Evolutionary conservation across 2,797 vertebrate species (phyloP).

Genomic region (Cirrhinus molitorella): DNA sequence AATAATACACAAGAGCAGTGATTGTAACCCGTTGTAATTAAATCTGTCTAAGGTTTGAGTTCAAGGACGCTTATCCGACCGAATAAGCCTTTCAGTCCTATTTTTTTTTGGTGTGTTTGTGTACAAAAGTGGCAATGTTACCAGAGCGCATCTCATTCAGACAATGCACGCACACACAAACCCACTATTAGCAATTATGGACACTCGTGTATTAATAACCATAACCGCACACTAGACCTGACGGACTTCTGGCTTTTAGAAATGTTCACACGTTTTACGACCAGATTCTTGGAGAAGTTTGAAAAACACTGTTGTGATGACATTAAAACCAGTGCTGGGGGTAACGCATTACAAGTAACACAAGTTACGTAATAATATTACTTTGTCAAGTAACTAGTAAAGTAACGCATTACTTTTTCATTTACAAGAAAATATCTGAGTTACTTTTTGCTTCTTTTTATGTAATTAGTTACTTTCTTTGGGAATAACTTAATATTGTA

Average conservation of each 20-base stretch:
- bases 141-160: constrained; percentile 69
- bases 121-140: constrained; percentile 70
- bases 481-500: no score
- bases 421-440: no score
- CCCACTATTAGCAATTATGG: constrained; percentile 73
- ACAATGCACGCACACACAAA: constrained; percentile 62
- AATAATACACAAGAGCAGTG: not conserved
- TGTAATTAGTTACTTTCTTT: no score
- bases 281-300: constrained; percentile 34
- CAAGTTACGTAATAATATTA: no score
- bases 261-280: constrained; percentile 59
- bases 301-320: constrained; percentile 75
- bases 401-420: no score
- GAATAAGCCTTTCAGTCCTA: constrained; percentile 13
- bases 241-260: constrained; percentile 66
- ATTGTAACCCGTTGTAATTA: constrained; percentile 20
- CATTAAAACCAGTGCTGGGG: no score
- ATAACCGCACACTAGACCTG: constrained; percentile 74
- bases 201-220: constrained; percentile 76
- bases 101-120: constrained; percentile 38
- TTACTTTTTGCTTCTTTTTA: no score
- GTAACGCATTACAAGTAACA: no score
- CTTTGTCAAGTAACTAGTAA: no score
- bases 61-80: constrained; percentile 5
- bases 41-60: constrained; percentile 19